phyloP scores from a whole-genome alignment of 2,888 invertebrate species.

The Leucophenga montana region DNA sequence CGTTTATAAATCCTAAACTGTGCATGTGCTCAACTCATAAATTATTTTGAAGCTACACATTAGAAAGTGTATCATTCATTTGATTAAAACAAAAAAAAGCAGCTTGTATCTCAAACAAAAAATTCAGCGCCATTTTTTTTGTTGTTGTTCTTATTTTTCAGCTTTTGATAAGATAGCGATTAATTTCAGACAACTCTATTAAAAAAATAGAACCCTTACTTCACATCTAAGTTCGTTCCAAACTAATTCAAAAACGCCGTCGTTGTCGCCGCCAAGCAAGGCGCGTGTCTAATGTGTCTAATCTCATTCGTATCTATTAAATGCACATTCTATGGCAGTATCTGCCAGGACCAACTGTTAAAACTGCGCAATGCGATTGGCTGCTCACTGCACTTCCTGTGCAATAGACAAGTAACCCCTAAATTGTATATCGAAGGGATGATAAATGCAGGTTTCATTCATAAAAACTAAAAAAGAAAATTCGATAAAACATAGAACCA shows the following conservation, averaged over 20 bases:
- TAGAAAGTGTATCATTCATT: neutral
- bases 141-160: neutral
- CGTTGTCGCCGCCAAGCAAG: constrained; percentile 2
- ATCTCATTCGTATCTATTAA: neutral
- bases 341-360: constrained; percentile 27
- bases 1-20: no score
- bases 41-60: constrained; percentile 32
- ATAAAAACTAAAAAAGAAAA: constrained; percentile 13
- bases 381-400: constrained; percentile 9
- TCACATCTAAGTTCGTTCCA: no score
- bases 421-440: neutral
- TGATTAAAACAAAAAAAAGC: neutral
- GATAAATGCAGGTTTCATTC: constrained; percentile 5
- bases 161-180: constrained; percentile 16
- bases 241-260: no score
- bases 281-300: constrained; percentile 30
- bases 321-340: neutral
- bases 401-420: constrained; percentile 5
- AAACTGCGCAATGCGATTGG: constrained; percentile 20
- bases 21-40: constrained; percentile 46
- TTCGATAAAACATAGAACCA: neutral
- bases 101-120: neutral
- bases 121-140: neutral
- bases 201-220: neutral
- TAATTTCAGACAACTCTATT: constrained; percentile 9